Percentiles rank a stretch among this genome's conserved stretches.
phyloP scores from a whole-genome alignment of 2,113 vertebrate genomes.

The Calonectris borealis region DNA sequence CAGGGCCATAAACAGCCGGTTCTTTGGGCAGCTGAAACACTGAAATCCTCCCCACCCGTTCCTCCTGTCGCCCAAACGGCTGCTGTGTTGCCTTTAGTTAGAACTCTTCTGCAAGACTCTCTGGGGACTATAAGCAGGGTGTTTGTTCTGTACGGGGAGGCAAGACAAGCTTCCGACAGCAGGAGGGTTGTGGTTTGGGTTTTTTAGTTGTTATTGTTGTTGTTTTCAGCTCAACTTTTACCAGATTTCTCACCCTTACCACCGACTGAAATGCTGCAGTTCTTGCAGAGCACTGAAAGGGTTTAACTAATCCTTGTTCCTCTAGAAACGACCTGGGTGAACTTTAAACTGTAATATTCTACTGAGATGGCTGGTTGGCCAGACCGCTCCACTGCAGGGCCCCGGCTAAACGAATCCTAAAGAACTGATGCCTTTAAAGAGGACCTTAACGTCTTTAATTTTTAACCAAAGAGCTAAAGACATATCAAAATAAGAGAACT shows the following conservation, averaged over 20 bases:
- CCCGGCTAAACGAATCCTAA: background rate
- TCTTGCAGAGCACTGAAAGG: background rate
- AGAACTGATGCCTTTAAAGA: background rate
- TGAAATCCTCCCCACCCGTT: background rate
- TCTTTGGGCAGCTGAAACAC: background rate
- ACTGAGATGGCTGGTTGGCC: background rate
- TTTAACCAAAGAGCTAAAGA: background rate
- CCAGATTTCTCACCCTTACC: background rate
- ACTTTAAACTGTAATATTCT: background rate
- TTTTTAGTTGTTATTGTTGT: background rate
- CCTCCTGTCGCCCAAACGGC: background rate
- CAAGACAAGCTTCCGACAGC: background rate
- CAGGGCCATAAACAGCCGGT: background rate
- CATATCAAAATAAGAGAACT: background rate
- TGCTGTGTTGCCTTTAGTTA: background rate
- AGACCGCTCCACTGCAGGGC: background rate
- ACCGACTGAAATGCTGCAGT: background rate
- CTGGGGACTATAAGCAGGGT: background rate
- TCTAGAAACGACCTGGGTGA: background rate
- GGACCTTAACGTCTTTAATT: background rate
- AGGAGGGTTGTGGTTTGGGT: background rate
- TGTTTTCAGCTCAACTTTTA: background rate
- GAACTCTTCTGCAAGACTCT: background rate
- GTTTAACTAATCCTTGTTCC: background rate
- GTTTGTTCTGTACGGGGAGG: background rate